phyloP scores from a whole-genome alignment of 1,140 invertebrate genomes.

The Drosophila tristis region DNA sequence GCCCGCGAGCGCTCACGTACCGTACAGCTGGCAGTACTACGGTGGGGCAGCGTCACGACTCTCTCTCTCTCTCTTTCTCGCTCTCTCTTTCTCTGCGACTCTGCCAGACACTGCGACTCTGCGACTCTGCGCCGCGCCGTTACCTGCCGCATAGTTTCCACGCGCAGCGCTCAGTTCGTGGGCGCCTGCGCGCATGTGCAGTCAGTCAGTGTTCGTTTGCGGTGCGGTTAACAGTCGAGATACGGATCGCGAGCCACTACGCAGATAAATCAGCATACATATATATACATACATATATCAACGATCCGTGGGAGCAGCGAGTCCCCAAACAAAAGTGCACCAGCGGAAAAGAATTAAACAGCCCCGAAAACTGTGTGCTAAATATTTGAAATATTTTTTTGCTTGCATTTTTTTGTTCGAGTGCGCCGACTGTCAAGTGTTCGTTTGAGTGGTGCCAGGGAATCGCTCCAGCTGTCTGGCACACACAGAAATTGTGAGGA shows the following conservation, averaged over 20 bases:
- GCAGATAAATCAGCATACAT: constrained; percentile 9
- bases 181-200: constrained; percentile 80
- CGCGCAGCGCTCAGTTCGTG: constrained; percentile 68
- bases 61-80: background rate
- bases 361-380: constrained; percentile 18
- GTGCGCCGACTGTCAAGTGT: constrained; percentile 33
- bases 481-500: constrained; percentile 15
- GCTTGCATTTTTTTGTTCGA: constrained; percentile 55
- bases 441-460: background rate
- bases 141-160: constrained; percentile 69
- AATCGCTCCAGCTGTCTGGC: background rate
- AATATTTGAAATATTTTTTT: constrained; percentile 22
- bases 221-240: constrained; percentile 32
- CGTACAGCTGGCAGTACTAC: constrained; percentile 37
- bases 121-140: constrained; percentile 31
- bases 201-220: constrained; percentile 50
- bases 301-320: constrained; percentile 4
- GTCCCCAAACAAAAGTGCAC: constrained; percentile 5
- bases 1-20: constrained; percentile 65
- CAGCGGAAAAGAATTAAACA: constrained; percentile 2
- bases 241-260: constrained; percentile 19
- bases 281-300: no score
- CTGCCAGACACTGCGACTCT: background rate
- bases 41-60: constrained; percentile 11
- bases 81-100: constrained; percentile 8